These are phyloP conservation scores for Rostratula benghalensis DNA, from an alignment of 2,113 vertebrate species.

Conservation along the genomic window DNA sequence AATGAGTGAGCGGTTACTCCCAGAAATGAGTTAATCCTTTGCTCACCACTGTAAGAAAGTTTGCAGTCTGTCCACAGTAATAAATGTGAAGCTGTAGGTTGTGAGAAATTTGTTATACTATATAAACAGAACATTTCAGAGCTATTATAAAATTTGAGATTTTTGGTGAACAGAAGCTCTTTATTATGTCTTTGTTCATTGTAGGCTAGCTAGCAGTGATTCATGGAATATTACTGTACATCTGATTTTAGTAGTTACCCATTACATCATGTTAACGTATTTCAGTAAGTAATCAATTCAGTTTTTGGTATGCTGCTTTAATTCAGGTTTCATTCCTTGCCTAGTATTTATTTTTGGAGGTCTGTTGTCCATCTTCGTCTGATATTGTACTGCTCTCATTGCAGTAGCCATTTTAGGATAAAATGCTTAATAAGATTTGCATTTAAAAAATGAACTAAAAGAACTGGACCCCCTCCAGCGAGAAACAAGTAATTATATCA, in stretches of 20 bases:
- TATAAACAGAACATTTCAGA: slow-evolving; percentile 29
- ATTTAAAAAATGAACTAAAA: slow-evolving; percentile 82
- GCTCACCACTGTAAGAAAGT: not conserved
- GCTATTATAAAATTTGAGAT: slow-evolving; percentile 53
- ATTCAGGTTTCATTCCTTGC: slow-evolving; percentile 74
- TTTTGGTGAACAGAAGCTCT: slow-evolving; percentile 48
- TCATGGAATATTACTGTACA: slow-evolving; percentile 73
- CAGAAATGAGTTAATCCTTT: not conserved
- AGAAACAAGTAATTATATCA: slow-evolving; percentile 81
- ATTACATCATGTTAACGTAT: slow-evolving; percentile 78
- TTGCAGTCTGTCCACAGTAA: slow-evolving; percentile 1
- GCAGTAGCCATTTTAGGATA: slow-evolving; percentile 79
- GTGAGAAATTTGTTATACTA: slow-evolving; percentile 47
- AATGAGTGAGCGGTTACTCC: not conserved
- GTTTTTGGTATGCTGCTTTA: slow-evolving; percentile 68
- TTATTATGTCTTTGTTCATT: slow-evolving; percentile 60
- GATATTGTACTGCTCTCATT: slow-evolving; percentile 66
- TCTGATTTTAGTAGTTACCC: slow-evolving; percentile 69
- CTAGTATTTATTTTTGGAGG: slow-evolving; percentile 71
- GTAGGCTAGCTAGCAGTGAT: slow-evolving; percentile 67
- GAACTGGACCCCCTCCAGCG: slow-evolving; percentile 78
- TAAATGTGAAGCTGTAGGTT: slow-evolving; percentile 50
- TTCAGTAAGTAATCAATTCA: slow-evolving; percentile 80
- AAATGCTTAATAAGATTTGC: slow-evolving; percentile 84
- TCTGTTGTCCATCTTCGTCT: slow-evolving; percentile 75